phyloP scores from a whole-genome alignment of 2,888 invertebrate species.

The Mesoligia furuncula region DNA sequence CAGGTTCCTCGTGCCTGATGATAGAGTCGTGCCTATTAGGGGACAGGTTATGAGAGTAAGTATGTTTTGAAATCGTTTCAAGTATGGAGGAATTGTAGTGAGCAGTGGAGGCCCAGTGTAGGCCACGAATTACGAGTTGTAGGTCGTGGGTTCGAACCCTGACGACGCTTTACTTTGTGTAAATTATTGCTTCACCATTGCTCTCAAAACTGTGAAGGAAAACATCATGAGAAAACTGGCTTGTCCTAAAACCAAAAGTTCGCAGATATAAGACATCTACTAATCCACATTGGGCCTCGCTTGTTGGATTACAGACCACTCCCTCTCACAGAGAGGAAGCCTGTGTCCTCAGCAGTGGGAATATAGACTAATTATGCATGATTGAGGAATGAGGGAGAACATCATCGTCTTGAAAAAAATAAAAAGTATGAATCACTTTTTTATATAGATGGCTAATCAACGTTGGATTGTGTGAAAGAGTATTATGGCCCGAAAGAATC shows the following conservation, averaged over 20 bases:
- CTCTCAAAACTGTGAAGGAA: not conserved
- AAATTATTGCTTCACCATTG: not conserved
- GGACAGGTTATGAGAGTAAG: constrained; percentile 93
- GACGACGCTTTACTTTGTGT: too few relatives aligned
- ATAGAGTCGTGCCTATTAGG: constrained; percentile 91
- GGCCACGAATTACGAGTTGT: too few relatives aligned
- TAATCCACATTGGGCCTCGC: not conserved
- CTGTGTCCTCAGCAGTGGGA: not conserved
- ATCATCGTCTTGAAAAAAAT: not conserved
- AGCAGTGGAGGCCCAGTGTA: too few relatives aligned
- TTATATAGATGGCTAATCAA: not conserved
- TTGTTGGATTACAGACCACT: not conserved
- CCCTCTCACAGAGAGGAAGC: not conserved
- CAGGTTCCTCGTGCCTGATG: constrained; percentile 91
- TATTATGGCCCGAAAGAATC: not conserved
- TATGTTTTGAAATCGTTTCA: not conserved
- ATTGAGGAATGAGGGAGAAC: not conserved
- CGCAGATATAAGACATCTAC: not conserved
- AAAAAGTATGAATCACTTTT: not conserved
- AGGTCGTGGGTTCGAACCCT: too few relatives aligned
- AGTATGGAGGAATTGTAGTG: too few relatives aligned
- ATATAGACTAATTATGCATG: not conserved
- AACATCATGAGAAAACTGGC: not conserved
- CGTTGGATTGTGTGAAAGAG: not conserved
- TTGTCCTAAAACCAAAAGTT: not conserved